A percentile compares a stretch with the other conserved stretches of the same genome.
phyloP scores from a whole-genome alignment of 2,797 vertebrate genomes.

The Tenualosa ilisha region DNA sequence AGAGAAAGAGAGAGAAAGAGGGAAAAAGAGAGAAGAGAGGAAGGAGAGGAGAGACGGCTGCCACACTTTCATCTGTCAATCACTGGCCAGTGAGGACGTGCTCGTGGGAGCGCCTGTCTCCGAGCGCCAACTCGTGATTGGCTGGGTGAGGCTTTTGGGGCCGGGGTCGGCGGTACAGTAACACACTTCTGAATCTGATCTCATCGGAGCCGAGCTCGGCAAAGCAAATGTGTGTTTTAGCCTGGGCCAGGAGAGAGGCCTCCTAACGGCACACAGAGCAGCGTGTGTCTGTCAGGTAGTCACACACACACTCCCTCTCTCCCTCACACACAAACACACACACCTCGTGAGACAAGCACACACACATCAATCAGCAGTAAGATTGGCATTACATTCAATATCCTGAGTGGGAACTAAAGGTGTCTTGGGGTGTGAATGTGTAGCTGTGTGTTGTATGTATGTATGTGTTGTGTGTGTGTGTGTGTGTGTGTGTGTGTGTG shows the following conservation, averaged over 20 bases:
- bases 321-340: background rate
- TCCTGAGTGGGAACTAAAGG: slow-evolving; percentile 63
- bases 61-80: slow-evolving; percentile 76
- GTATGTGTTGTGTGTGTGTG: slow-evolving; percentile 57
- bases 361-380: slow-evolving; percentile 35
- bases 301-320: background rate
- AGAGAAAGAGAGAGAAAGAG: background rate
- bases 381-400: slow-evolving; percentile 69
- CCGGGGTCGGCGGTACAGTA: slow-evolving; percentile 28
- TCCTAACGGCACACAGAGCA: background rate
- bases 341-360: background rate
- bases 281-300: no score
- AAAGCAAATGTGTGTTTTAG: no score
- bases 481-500: slow-evolving; percentile 45
- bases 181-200: slow-evolving; percentile 37
- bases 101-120: slow-evolving; percentile 44
- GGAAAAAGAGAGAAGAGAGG: background rate
- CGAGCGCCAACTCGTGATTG: slow-evolving; percentile 37
- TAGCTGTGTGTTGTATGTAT: slow-evolving; percentile 1
- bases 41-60: slow-evolving; percentile 38
- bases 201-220: background rate
- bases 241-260: background rate
- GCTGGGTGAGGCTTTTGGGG: background rate
- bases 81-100: slow-evolving; percentile 56
- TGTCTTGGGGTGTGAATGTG: slow-evolving; percentile 47